Conservation (phyloP, 2,797 vertebrate genomes). For the Potorous gilbertii region DNA sequence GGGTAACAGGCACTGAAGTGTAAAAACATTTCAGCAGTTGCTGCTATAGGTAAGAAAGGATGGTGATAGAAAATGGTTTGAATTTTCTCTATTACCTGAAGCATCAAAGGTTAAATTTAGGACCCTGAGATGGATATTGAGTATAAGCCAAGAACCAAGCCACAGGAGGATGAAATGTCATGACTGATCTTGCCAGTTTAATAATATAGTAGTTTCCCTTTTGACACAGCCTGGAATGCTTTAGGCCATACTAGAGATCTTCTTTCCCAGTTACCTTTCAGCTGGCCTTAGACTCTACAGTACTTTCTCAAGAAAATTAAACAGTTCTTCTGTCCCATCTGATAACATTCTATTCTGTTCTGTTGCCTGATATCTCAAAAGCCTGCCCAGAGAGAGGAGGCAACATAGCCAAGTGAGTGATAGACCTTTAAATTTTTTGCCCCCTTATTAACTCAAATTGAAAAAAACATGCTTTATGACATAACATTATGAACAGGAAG, state of each 20-base stretch:
- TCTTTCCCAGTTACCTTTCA: slow-evolving; percentile 6
- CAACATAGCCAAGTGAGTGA: neutral
- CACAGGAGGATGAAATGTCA: neutral
- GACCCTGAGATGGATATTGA: neutral
- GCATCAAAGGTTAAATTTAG: neutral
- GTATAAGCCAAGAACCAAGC: neutral
- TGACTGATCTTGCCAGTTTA: neutral
- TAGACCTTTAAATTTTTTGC: neutral
- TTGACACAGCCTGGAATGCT: neutral
- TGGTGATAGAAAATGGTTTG: neutral
- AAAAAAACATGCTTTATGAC: neutral
- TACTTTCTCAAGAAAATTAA: slow-evolving; percentile 66
- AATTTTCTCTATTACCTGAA: neutral
- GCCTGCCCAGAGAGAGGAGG: neutral
- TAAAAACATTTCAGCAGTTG: neutral
- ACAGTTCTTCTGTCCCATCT: slow-evolving; percentile 62
- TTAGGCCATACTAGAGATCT: neutral
- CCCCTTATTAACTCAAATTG: neutral
- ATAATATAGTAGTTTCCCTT: neutral
- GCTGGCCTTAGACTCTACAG: slow-evolving; percentile 32
- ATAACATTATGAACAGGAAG: neutral
- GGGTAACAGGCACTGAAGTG: neutral
- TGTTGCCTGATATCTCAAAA: neutral
- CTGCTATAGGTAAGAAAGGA: neutral
- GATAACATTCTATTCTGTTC: slow-evolving; percentile 31